phyloP scores from a whole-genome alignment of 1,140 invertebrate genomes.

The Bombus affinis region DNA sequence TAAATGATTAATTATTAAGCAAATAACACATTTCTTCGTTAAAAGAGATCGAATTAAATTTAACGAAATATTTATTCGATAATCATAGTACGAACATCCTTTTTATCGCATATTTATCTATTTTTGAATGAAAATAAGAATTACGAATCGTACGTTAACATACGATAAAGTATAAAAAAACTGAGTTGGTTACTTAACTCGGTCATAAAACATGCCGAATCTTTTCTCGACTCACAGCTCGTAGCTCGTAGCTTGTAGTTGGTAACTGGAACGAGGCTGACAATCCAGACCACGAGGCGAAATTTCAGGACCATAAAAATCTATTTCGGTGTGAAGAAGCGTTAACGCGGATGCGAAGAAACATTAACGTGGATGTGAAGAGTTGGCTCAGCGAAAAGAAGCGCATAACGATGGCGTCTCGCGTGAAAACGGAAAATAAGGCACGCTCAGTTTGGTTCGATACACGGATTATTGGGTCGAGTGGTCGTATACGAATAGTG shows the following conservation, averaged over 20 bases:
- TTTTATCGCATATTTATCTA: no score
- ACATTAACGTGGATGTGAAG: not conserved
- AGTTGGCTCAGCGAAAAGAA: not conserved
- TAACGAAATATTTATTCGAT: no score
- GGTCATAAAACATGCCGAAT: not conserved
- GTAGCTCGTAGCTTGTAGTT: not conserved
- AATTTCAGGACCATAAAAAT: not conserved
- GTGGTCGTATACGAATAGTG: conserved; percentile 24
- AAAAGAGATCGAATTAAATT: no score
- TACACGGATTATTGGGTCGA: conserved; percentile 62
- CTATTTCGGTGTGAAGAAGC: not conserved
- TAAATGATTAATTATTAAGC: no score
- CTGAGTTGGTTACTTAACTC: not conserved
- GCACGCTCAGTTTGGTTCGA: conserved; percentile 38
- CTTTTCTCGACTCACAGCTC: not conserved
- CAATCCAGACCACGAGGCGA: not conserved
- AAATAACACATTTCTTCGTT: no score
- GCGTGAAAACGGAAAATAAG: conserved; percentile 31
- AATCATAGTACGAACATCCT: no score
- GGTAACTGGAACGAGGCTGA: not conserved
- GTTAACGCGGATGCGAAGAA: not conserved
- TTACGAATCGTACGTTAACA: no score
- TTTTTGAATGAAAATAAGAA: no score
- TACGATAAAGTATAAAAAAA: not conserved
- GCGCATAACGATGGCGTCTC: not conserved